Conservation (phyloP, 2,888 invertebrate genomes). For the Eurytoma californica region DNA sequence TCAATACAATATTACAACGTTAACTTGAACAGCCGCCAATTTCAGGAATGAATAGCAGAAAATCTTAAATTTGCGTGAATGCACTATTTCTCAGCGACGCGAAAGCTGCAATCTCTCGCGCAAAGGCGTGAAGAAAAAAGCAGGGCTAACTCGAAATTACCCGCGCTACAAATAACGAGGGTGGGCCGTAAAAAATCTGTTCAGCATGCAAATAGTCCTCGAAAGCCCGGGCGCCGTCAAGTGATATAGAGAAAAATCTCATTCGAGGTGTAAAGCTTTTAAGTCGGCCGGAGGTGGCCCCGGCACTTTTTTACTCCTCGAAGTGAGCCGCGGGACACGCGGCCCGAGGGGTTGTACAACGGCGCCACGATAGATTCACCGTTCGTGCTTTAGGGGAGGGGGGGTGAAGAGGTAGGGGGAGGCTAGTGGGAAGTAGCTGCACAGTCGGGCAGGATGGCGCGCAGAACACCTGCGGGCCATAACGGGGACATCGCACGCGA, state of each 20-base stretch:
- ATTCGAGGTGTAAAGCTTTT: conserved; percentile 19
- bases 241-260: not conserved
- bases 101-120: not conserved
- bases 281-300: not conserved
- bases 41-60: too few species aligned
- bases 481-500: conserved; percentile 67
- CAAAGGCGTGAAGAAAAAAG: conserved; percentile 2
- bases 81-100: too few species aligned
- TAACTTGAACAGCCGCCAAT: too few species aligned
- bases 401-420: not conserved
- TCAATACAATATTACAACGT: too few species aligned
- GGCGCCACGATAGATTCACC: conserved; percentile 32
- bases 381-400: not conserved
- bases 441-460: conserved; percentile 13
- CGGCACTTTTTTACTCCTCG: not conserved
- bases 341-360: not conserved
- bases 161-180: conserved; percentile 6
- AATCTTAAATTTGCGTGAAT: too few species aligned
- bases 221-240: not conserved
- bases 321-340: not conserved
- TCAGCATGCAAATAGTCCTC: conserved; percentile 5
- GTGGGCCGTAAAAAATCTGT: not conserved
- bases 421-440: not conserved
- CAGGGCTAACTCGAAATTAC: conserved; percentile 4
- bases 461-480: conserved; percentile 48